A percentile compares a stretch with the other conserved stretches of the same genome.
Conservation (phyloP, 2,113 vertebrate genomes). For the Salminus brasiliensis region DNA sequence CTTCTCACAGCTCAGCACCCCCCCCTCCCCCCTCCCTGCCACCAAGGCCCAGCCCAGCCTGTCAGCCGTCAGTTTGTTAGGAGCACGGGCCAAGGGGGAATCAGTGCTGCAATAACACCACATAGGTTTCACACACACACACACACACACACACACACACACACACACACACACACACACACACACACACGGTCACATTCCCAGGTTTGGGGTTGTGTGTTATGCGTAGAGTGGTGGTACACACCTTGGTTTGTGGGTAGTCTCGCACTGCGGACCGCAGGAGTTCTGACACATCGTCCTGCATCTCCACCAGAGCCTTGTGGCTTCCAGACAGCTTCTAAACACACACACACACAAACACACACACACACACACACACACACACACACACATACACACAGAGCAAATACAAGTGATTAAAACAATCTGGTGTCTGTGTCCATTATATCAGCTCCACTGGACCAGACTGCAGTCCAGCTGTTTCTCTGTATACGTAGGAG, state of each 20-base stretch:
- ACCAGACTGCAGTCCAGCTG: too few species aligned
- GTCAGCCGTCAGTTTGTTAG: constrained; percentile 11
- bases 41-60: neutral
- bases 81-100: neutral
- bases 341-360: constrained; percentile 47
- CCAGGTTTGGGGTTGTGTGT: neutral
- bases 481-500: too few species aligned
- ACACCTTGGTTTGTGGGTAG: constrained; percentile 85
- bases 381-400: too few species aligned
- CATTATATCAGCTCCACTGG: too few species aligned
- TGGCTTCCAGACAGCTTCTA: constrained; percentile 96
- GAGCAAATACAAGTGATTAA: too few species aligned
- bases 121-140: neutral
- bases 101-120: constrained; percentile 7
- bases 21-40: neutral
- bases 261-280: constrained; percentile 83
- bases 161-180: too few species aligned
- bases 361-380: too few species aligned
- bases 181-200: too few species aligned
- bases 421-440: too few species aligned
- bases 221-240: constrained; percentile 6
- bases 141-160: constrained; percentile 40
- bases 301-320: constrained; percentile 98
- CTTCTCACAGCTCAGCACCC: constrained; percentile 5
- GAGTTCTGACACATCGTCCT: constrained; percentile 87